A percentile compares a stretch with the other conserved stretches of the same genome.
Conservation (phyloP, 2,113 vertebrate species). For the cattle (Bos taurus) region ARS-UCD2.0 NC_037329.1:106507501-106508000, state of each 20-base stretch:
- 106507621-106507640: neutral
- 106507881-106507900: neutral
- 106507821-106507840: neutral
- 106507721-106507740: neutral
- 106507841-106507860: neutral
- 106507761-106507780: neutral
- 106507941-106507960: too few relatives aligned
- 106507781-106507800: neutral
- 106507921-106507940: too few relatives aligned
- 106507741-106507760: neutral
- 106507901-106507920: too few relatives aligned
- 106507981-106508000: too few relatives aligned
- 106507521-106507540: neutral
- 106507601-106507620: neutral
- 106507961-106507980: too few relatives aligned
- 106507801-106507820: neutral
- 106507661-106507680: neutral
- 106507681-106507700: neutral
- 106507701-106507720: neutral
- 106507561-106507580: neutral
- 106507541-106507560: neutral
- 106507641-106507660: neutral
- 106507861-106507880: constrained; percentile 5
- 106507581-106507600: neutral
- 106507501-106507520: neutral